Conservation (phyloP, 2,797 vertebrate species). For the Poeciliopsis paucimaculata region DNA sequence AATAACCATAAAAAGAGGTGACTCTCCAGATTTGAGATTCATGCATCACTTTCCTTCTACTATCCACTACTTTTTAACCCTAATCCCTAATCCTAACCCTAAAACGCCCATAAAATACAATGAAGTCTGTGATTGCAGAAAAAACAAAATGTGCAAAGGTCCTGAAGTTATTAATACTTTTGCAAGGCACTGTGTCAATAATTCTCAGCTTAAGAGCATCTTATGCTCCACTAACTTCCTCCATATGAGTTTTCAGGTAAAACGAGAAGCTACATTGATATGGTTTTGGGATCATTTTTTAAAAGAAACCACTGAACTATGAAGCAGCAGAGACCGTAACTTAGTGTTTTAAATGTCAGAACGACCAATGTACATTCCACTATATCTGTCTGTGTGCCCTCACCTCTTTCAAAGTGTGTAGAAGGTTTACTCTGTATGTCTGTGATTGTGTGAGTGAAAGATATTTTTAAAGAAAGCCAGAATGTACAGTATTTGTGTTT, state of each 20-base stretch:
- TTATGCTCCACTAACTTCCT: constrained; percentile 1
- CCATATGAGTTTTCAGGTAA: constrained; percentile 63
- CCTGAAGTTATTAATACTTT: not conserved
- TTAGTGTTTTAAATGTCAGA: constrained; percentile 67
- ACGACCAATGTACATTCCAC: constrained; percentile 74
- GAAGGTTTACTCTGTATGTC: constrained; percentile 43
- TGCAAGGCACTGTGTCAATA: not conserved
- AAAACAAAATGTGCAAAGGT: not conserved
- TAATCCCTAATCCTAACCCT: not conserved
- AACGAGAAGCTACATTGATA: constrained; percentile 38
- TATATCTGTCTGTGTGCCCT: constrained; percentile 38
- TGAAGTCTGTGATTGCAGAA: not conserved
- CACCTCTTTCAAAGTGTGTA: constrained; percentile 63
- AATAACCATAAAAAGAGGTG: not conserved
- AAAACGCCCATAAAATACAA: not conserved
- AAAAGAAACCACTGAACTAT: constrained; percentile 42
- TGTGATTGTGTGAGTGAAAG: constrained; percentile 45
- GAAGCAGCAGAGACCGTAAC: constrained; percentile 76
- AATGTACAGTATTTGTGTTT: constrained; percentile 58
- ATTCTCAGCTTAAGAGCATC: not conserved
- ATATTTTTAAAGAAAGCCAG: constrained; percentile 60
- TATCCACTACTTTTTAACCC: not conserved
- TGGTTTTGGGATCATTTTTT: constrained; percentile 75
- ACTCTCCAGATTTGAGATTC: not conserved
- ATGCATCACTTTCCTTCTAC: not conserved